These are phyloP conservation scores for Parelbella ahira DNA, from an alignment of 2,888 invertebrate genomes.

Conservation along the genomic window DNA sequence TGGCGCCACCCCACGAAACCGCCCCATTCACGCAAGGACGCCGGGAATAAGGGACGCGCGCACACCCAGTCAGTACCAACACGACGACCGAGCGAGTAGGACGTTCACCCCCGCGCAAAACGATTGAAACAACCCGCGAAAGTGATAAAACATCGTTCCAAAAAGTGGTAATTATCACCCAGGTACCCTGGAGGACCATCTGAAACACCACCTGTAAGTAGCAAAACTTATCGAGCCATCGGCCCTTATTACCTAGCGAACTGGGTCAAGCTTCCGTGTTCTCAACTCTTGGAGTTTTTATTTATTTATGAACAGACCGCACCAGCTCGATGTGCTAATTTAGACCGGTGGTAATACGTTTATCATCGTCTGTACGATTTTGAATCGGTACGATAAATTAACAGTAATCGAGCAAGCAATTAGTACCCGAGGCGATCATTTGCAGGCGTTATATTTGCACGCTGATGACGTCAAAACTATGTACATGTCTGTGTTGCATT, in stretches of 20 bases:
- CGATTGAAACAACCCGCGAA: slow-evolving; percentile 47
- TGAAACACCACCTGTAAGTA: slow-evolving; percentile 68
- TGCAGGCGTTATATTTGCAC: not conserved
- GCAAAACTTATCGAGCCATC: slow-evolving; percentile 22
- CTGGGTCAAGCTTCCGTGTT: slow-evolving; percentile 74
- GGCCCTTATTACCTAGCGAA: slow-evolving; percentile 35
- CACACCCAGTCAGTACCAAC: slow-evolving; percentile 64
- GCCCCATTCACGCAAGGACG: slow-evolving; percentile 75
- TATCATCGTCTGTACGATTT: no score
- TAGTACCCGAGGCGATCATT: not conserved
- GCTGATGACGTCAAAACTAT: slow-evolving; percentile 9
- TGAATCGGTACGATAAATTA: not conserved
- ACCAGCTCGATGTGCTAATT: slow-evolving; percentile 40
- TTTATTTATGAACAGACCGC: slow-evolving; percentile 66
- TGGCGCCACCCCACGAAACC: slow-evolving; percentile 72
- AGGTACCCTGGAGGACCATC: slow-evolving; percentile 59
- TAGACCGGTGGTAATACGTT: no score
- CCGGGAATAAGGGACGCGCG: slow-evolving; percentile 77
- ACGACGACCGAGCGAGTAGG: slow-evolving; percentile 51
- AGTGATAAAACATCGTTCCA: slow-evolving; percentile 42
- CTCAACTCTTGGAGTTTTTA: slow-evolving; percentile 52
- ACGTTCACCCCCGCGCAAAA: slow-evolving; percentile 45
- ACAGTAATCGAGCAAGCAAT: slow-evolving; percentile 3
- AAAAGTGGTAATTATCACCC: slow-evolving; percentile 37
- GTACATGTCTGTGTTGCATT: not conserved